Conservation (phyloP, 2,797 vertebrate genomes). For the Rhabdophis nuchalis region DNA sequence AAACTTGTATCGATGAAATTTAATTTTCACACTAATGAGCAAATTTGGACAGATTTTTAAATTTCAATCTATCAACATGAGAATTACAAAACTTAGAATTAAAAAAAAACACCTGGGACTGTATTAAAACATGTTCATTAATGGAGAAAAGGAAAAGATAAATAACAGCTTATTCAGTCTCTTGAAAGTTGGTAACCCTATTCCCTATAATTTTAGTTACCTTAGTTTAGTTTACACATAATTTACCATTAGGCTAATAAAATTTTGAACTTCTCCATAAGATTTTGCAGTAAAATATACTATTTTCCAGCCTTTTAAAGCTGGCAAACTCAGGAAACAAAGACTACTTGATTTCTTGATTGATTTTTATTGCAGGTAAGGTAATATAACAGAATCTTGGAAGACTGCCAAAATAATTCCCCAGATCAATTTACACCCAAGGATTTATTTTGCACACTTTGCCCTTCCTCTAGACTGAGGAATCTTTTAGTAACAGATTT, state of each 20-base stretch:
- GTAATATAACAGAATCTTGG: not conserved
- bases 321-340: not conserved
- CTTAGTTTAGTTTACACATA: not conserved
- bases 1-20: not conserved
- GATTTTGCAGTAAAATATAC: not conserved
- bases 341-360: not conserved
- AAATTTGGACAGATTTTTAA: not conserved
- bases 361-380: not conserved
- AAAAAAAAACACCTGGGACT: not conserved
- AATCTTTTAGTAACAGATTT: not conserved
- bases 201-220: not conserved
- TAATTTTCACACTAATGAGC: not conserved
- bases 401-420: not conserved
- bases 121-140: not conserved
- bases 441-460: not conserved
- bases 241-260: not conserved
- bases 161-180: not conserved
- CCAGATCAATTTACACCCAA: not conserved
- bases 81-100: not conserved
- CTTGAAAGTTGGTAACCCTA: not conserved
- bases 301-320: not conserved
- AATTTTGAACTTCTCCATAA: not conserved
- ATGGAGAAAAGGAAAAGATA: not conserved
- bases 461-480: not conserved
- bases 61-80: not conserved